Evolutionary conservation across 2,113 vertebrate genomes (phyloP).

Genomic region (Dicentrarchus labrax): DNA sequence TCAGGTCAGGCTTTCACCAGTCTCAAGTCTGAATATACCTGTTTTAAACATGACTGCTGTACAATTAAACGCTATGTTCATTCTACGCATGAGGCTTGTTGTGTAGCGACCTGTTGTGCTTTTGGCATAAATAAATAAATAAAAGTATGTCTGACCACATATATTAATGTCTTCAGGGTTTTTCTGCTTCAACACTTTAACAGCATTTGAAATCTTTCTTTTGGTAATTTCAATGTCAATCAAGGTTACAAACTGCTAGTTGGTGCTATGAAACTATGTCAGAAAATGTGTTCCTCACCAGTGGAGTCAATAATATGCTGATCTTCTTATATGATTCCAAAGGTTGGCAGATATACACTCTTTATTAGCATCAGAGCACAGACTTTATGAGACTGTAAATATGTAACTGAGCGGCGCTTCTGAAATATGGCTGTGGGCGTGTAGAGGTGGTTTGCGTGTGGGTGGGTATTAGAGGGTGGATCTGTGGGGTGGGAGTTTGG

Average conservation of each 20-base stretch:
- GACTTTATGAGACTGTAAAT: conserved; percentile 76
- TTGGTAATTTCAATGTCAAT: conserved; percentile 35
- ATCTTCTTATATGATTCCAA: conserved; percentile 66
- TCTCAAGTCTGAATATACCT: conserved; percentile 11
- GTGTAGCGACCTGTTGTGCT: conserved; percentile 77
- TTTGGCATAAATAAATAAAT: conserved; percentile 77
- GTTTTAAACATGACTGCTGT: conserved; percentile 35
- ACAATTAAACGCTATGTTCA: conserved; percentile 57
- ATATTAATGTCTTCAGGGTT: neutral
- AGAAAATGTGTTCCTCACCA: neutral
- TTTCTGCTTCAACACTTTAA: neutral
- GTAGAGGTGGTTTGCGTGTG: conserved; percentile 20
- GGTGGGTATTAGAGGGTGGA: conserved; percentile 35
- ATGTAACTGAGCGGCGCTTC: conserved; percentile 47
- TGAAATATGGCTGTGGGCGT: conserved; percentile 41
- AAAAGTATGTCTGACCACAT: conserved; percentile 66
- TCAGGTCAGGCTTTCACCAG: conserved; percentile 11
- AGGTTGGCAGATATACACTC: conserved; percentile 57
- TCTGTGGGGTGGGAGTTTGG: conserved; percentile 20
- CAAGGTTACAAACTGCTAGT: conserved; percentile 31
- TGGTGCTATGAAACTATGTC: conserved; percentile 1
- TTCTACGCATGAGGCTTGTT: conserved; percentile 74
- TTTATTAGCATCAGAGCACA: conserved; percentile 69
- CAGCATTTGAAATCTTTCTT: conserved; percentile 2
- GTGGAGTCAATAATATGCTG: neutral